phyloP scores from a whole-genome alignment of 2,113 vertebrate genomes.

The Oenanthe oenanthe region DNA sequence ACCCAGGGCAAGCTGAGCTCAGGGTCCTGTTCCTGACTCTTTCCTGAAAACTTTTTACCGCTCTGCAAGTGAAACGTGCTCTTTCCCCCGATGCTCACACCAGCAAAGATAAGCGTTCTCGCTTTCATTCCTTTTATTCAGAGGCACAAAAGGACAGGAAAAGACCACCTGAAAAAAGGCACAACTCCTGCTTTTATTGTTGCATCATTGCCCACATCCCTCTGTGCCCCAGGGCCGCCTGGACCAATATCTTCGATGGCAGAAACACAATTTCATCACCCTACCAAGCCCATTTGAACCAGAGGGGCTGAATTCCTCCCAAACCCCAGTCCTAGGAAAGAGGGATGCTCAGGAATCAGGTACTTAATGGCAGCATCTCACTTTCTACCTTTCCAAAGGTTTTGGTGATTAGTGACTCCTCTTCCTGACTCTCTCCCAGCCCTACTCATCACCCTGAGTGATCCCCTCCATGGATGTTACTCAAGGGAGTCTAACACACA shows the following conservation, averaged over 20 bases:
- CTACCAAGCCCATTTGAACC: neutral
- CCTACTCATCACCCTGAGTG: rapidly evolving
- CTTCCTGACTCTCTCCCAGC: neutral
- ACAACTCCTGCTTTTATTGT: neutral
- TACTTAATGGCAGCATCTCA: neutral
- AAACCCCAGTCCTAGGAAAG: neutral
- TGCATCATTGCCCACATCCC: neutral
- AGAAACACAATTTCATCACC: neutral
- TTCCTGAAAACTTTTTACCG: neutral
- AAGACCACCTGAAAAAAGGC: neutral
- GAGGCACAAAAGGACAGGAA: neutral
- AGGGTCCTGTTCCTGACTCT: neutral
- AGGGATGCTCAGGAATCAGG: neutral
- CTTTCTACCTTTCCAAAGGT: neutral
- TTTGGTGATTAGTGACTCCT: neutral
- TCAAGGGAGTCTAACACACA: neutral
- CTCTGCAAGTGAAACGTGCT: neutral
- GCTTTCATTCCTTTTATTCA: neutral
- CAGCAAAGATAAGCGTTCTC: neutral
- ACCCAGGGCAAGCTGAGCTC: neutral
- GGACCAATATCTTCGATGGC: neutral
- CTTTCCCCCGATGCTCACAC: neutral
- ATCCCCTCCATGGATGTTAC: neutral
- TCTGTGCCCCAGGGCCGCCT: neutral
- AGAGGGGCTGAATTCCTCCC: neutral